Base-by-base conservation (phyloP, 1,140 invertebrate genomes). In the Coenobita brevimanus region DNA sequence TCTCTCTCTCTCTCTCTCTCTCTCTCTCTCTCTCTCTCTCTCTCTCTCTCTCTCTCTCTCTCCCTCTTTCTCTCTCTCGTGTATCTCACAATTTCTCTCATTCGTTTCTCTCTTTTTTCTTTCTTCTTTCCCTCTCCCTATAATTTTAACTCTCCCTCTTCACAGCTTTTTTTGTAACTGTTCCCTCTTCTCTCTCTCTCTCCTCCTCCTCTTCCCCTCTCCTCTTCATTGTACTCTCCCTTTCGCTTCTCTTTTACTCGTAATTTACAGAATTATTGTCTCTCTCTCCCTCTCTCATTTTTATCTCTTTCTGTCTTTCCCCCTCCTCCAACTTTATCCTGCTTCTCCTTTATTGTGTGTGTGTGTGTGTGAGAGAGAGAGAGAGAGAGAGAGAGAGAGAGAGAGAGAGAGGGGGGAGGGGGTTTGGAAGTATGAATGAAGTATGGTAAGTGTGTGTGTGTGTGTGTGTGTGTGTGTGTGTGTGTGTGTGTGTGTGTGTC, bases 301-400 rank as follows among this genome's bases (percentile, higher is more conserved):
- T 36, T 71, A 24, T 71, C 30, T 71, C 67, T 71, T 36, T 71
- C 30, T 71, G 24, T 71, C 67, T 71, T 36, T 71, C n/a, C 36
- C n/a, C 36, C 67, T 33, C 67, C 21, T 17, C 27, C 64, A 17
- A 8, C 27, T 27, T 67, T 27, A 17, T 27, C 27, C 64, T 67
- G 13, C 27, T 27, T 67, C 8, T 67, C 64, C 6, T 27, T 3
- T 3, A 6, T 3, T 57, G 2, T 78, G 21, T 17, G n/a, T n/a
- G n/a, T n/a, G n/a, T n/a, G n/a, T n/a, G n/a, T n/a, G n/a, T n/a
- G n/a, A n/a, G n/a, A n/a, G n/a, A n/a, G n/a, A 30, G 30, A 38
- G 8, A 13, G 15, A 6, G 17, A 4, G 67, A 17, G 41, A 38
- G 0, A 15, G 67, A 4, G 27, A 71, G 33, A 27, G 21, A 27